Evolutionary conservation across 2,797 vertebrate species (phyloP).

Genomic region (Mormyrops boulengeri): DNA sequence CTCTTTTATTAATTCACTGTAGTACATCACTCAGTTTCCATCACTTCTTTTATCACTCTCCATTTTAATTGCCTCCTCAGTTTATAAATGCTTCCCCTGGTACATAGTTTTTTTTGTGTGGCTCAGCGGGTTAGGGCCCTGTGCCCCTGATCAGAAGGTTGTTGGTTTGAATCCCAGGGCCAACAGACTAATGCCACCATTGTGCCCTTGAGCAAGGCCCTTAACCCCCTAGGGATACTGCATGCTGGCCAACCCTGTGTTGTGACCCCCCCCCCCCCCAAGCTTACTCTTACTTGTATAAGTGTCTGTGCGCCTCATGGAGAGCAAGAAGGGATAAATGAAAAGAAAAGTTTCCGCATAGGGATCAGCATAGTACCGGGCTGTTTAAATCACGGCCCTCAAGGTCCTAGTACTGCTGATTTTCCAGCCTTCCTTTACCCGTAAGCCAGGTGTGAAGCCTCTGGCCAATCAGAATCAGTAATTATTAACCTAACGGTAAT

Average conservation of each 20-base stretch:
- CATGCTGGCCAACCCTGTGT: not conserved
- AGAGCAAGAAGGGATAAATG: not conserved
- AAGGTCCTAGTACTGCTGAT: not conserved
- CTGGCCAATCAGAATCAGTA: not conserved
- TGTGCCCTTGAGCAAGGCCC: not conserved
- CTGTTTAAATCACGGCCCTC: no score
- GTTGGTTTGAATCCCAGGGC: not conserved
- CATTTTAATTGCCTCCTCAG: not conserved
- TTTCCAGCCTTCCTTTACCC: not conserved
- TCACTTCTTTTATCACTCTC: not conserved
- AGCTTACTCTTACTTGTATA: not conserved
- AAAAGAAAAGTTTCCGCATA: not conserved
- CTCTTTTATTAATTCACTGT: not conserved
- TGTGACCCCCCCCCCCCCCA: not conserved
- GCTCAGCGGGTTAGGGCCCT: not conserved
- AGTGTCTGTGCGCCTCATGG: not conserved
- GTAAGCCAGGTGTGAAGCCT: not conserved
- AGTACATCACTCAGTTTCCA: not conserved
- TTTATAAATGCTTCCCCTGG: accelerated
- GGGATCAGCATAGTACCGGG: not conserved
- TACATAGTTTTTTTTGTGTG: not conserved
- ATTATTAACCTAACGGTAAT: not conserved
- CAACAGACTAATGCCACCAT: not conserved
- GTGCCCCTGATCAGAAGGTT: not conserved
- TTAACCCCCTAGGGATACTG: not conserved